Evolutionary conservation across 2,797 vertebrate genomes (phyloP).

Genomic region (Orientallactaga sibirica): DNA sequence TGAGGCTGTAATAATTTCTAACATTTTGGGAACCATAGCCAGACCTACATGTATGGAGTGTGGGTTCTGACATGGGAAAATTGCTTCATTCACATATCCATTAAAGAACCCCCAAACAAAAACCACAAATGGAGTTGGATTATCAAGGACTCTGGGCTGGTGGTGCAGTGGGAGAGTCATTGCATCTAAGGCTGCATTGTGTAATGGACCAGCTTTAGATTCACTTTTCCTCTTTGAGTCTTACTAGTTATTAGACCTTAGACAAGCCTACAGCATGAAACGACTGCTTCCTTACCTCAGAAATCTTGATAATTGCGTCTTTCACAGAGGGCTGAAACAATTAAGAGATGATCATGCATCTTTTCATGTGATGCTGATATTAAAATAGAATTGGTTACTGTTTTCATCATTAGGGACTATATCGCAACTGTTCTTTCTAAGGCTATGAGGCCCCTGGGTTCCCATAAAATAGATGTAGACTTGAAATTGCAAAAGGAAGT

Average conservation of each 20-base stretch:
- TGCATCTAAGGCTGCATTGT: fast-evolving
- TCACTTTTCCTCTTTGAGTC: neutral
- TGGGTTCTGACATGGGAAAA: fast-evolving
- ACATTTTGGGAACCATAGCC: no score
- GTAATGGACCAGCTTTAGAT: neutral
- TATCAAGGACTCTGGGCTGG: neutral
- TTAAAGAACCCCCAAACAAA: neutral
- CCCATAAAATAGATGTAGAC: neutral
- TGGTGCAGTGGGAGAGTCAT: fast-evolving
- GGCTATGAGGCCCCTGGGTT: neutral
- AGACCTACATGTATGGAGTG: fast-evolving
- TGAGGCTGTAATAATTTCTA: no score
- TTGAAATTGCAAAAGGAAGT: no score
- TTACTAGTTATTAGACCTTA: neutral
- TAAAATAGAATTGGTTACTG: neutral
- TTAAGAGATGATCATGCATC: no score
- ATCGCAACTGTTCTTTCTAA: neutral
- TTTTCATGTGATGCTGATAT: neutral
- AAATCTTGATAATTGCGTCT: no score
- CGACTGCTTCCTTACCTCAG: fast-evolving
- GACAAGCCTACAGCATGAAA: fast-evolving
- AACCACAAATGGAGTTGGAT: neutral
- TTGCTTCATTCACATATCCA: neutral
- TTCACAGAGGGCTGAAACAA: neutral
- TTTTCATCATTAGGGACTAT: neutral